A percentile compares a stretch with the other conserved stretches of the same genome.
phyloP scores from a whole-genome alignment of 2,888 invertebrate species.

The Aphrophora alni region DNA sequence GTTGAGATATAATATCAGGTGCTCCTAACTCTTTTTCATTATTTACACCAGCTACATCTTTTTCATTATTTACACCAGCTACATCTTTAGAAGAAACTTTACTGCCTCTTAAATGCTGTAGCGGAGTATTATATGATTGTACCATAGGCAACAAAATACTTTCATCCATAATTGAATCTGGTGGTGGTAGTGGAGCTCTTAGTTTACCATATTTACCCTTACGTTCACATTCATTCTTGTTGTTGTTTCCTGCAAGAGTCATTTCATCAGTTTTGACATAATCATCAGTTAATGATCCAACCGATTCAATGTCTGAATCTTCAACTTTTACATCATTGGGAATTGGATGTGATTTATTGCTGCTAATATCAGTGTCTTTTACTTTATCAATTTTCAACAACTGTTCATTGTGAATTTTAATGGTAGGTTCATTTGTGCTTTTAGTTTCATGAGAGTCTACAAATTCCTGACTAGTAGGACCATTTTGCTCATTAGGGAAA shows the following conservation, averaged over 20 bases:
- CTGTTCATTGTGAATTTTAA: no score
- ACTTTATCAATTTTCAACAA: no score
- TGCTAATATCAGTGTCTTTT: not conserved
- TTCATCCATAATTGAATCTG: not conserved
- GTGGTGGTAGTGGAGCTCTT: conserved; percentile 59
- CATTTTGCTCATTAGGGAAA: no score
- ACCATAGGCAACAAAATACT: not conserved
- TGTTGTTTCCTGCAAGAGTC: not conserved
- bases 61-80: no score
- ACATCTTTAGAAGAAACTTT: not conserved
- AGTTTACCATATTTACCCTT: conserved; percentile 61
- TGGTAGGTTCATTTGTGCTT: no score
- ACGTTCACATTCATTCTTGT: conserved; percentile 55
- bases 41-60: no score
- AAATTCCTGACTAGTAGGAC: not conserved
- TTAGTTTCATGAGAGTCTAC: no score
- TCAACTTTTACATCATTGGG: not conserved
- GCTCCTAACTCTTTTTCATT: not conserved
- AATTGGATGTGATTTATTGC: not conserved
- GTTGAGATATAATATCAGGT: not conserved
- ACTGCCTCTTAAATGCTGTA: not conserved
- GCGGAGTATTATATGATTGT: not conserved
- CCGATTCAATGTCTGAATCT: not conserved
- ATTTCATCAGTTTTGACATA: not conserved
- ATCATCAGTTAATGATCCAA: not conserved